A percentile compares a stretch with the other conserved stretches of the same genome.
These are phyloP conservation scores for Caretta caretta DNA, from an alignment of 2,113 vertebrate genomes.

Conservation along the genomic window DNA sequence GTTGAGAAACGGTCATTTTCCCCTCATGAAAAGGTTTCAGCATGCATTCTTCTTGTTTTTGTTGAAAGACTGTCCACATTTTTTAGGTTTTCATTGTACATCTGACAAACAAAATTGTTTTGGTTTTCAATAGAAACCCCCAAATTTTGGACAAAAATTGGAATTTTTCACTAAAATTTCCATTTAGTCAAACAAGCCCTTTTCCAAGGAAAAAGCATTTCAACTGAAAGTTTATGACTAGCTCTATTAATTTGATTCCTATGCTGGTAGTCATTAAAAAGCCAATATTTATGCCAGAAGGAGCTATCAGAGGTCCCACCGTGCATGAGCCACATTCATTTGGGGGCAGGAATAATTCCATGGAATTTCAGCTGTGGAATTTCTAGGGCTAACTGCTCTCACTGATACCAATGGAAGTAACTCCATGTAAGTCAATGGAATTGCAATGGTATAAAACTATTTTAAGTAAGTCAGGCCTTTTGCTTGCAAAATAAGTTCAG, in stretches of 20 bases:
- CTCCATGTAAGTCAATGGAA: background rate
- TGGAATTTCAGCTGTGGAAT: background rate
- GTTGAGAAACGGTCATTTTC: background rate
- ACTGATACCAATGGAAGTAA: background rate
- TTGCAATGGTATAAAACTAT: background rate
- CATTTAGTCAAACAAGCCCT: background rate
- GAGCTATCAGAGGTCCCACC: background rate
- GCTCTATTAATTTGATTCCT: background rate
- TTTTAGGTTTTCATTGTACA: background rate
- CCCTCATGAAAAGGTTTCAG: background rate
- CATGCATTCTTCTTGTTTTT: background rate
- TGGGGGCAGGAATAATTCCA: background rate
- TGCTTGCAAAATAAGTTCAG: background rate
- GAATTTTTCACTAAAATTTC: background rate
- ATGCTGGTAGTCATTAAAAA: background rate
- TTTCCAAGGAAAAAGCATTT: background rate
- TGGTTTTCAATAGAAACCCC: background rate
- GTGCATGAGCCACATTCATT: background rate
- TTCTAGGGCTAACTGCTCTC: background rate
- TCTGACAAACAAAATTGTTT: background rate
- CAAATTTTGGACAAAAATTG: background rate
- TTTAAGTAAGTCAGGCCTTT: background rate
- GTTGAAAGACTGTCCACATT: background rate
- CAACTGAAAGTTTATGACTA: conserved; percentile 19
- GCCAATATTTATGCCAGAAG: background rate